Evolutionary conservation across 1,140 invertebrate genomes (phyloP), one percentile per base, ranked within the genome.

Genomic region (Phymastichus coffea): DNA sequence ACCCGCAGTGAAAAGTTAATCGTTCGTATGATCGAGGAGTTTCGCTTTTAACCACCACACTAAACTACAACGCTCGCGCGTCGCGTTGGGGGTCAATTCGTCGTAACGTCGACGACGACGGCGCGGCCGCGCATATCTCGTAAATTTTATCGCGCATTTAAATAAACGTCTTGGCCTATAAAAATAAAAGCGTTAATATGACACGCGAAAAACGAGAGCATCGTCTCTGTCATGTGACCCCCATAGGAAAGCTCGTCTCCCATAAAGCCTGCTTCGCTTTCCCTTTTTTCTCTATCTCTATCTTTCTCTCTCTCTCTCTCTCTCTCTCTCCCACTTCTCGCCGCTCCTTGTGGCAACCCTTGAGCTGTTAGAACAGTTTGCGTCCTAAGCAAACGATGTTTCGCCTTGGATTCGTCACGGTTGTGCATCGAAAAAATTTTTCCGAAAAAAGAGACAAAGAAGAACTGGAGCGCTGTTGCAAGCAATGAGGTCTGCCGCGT

Each of bases 391-490:
- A n/a, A 62, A 57, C 49, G 44, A 66, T 69, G 64, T 70, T 70
- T 74, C 63, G 57, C 70, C 72, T 71, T 66, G 65, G 54, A 73
- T 74, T 72, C 43, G 72, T 69, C 63, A 67, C 68, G 65, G 61
- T 65, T n/a, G n/a, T n/a, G n/a, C n/a, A n/a, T n/a, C n/a, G n/a
- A n/a, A n/a, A n/a, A n/a, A n/a, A n/a, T n/a, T n/a, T n/a, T n/a
- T n/a, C n/a, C n/a, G n/a, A n/a, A n/a, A n/a, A n/a, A n/a, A n/a
- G n/a, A n/a, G n/a, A n/a, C n/a, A n/a, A n/a, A n/a, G n/a, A n/a
- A n/a, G n/a, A n/a, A n/a, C n/a, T n/a, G n/a, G n/a, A n/a, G n/a
- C n/a, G n/a, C n/a, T n/a, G n/a, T n/a, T n/a, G n/a, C n/a, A n/a
- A n/a, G n/a, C n/a, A n/a, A n/a, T n/a, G n/a, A n/a, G n/a, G n/a